phyloP scores from a whole-genome alignment of 2,113 vertebrate genomes.

The Amia ocellicauda region DNA sequence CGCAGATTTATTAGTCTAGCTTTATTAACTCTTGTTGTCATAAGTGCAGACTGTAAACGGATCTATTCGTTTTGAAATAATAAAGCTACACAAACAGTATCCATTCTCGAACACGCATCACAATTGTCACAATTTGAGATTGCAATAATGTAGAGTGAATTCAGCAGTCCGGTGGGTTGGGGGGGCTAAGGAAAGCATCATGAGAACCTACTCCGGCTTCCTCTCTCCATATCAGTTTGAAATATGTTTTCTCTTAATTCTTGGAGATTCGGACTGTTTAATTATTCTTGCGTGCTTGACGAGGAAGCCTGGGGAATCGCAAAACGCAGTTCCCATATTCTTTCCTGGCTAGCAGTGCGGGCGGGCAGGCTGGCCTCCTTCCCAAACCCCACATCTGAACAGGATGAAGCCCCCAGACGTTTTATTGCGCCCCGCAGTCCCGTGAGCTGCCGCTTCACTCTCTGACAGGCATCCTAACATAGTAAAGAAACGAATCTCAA shows the following conservation, averaged over 20 bases:
- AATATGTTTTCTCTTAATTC: conserved; percentile 4
- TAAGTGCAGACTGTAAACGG: too few relatives aligned
- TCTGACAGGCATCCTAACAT: conserved; percentile 35
- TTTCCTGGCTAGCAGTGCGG: conserved; percentile 27
- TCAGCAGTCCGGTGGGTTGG: too few relatives aligned
- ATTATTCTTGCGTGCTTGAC: conserved; percentile 14
- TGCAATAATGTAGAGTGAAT: too few relatives aligned
- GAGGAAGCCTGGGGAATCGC: conserved; percentile 27
- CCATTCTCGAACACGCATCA: too few relatives aligned
- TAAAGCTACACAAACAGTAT: too few relatives aligned
- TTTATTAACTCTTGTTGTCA: too few relatives aligned
- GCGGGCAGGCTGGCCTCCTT: background rate
- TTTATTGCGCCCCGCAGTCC: conserved; percentile 42
- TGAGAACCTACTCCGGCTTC: background rate
- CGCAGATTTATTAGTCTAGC: too few relatives aligned
- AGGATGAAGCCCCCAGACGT: conserved; percentile 39
- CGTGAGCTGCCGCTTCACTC: conserved; percentile 24
- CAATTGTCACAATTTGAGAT: too few relatives aligned
- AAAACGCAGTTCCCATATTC: conserved; percentile 27
- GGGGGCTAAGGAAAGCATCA: conserved; percentile 9
- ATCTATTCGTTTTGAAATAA: too few relatives aligned
- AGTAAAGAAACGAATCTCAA: conserved; percentile 48
- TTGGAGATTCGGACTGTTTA: background rate
- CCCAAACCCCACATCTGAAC: conserved; percentile 28
- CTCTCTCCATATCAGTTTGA: background rate